Evolutionary conservation across 2,113 vertebrate genomes (phyloP).

Genomic region (Ptilorrhoa leucosticta): DNA sequence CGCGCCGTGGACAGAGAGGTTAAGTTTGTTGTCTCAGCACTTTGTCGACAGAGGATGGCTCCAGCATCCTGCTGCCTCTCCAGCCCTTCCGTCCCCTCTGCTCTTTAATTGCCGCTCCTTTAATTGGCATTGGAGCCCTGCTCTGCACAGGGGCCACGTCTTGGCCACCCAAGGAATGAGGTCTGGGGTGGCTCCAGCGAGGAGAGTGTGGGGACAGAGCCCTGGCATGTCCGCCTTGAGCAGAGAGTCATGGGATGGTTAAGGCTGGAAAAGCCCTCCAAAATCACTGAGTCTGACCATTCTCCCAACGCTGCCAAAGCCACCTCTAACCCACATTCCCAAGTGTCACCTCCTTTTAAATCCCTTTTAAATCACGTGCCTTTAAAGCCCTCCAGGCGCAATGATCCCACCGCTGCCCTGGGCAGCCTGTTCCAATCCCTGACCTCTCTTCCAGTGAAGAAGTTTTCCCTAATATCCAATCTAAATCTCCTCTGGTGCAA

Average conservation of each 20-base stretch:
- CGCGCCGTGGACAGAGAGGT: conserved; percentile 72
- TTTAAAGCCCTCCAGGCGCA: background rate
- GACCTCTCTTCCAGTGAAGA: background rate
- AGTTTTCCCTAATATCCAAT: background rate
- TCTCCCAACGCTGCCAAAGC: background rate
- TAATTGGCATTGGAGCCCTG: background rate
- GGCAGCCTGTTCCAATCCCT: background rate
- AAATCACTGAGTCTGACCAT: accelerated
- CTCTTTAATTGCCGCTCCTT: accelerated
- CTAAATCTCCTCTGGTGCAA: background rate
- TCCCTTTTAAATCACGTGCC: background rate
- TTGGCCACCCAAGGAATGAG: background rate
- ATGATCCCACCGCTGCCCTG: background rate
- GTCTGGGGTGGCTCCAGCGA: accelerated
- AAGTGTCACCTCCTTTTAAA: background rate
- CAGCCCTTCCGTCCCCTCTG: background rate
- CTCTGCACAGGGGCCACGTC: background rate
- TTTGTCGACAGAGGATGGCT: conserved; percentile 67
- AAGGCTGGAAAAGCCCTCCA: background rate
- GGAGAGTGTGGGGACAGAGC: background rate
- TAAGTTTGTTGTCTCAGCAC: conserved; percentile 86
- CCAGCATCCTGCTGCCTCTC: conserved; percentile 43
- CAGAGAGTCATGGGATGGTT: accelerated
- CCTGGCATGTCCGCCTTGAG: background rate
- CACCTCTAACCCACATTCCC: accelerated